A percentile compares a stretch with the other conserved stretches of the same genome.
Conservation (phyloP, 2,113 vertebrate species). For the Eretmochelys imbricata region DNA sequence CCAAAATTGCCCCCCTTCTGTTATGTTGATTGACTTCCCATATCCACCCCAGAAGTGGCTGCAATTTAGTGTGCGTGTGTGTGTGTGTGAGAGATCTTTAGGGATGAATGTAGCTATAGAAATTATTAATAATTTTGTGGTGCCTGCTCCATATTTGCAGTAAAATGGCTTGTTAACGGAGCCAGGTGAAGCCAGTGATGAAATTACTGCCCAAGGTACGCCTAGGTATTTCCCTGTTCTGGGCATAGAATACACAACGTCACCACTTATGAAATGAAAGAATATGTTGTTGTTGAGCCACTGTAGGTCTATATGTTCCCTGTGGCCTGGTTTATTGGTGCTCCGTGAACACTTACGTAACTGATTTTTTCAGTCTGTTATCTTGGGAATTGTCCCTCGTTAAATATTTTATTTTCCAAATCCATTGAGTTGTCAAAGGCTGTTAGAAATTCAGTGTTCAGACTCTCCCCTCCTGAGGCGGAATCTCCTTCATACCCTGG, state of each 20-base stretch:
- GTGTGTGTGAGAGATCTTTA: neutral
- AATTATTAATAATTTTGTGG: neutral
- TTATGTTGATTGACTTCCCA: neutral
- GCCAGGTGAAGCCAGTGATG: neutral
- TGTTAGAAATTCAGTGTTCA: accelerated
- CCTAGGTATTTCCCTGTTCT: neutral
- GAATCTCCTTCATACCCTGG: neutral
- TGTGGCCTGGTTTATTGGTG: neutral
- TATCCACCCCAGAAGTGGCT: too few relatives aligned
- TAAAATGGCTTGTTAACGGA: neutral
- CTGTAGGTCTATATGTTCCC: neutral
- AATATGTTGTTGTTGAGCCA: neutral
- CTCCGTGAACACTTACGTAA: neutral
- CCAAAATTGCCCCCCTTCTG: neutral
- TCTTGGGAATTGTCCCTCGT: neutral
- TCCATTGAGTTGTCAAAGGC: accelerated
- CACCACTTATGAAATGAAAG: neutral
- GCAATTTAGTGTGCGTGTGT: too few relatives aligned
- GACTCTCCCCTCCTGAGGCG: neutral
- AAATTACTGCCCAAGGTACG: neutral
- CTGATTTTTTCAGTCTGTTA: neutral
- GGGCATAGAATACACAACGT: neutral
- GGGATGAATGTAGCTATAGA: accelerated
- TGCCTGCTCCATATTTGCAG: accelerated
- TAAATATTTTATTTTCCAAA: neutral